Evolutionary conservation across 2,113 vertebrate species (phyloP).

Genomic region (Pipra filicauda): DNA sequence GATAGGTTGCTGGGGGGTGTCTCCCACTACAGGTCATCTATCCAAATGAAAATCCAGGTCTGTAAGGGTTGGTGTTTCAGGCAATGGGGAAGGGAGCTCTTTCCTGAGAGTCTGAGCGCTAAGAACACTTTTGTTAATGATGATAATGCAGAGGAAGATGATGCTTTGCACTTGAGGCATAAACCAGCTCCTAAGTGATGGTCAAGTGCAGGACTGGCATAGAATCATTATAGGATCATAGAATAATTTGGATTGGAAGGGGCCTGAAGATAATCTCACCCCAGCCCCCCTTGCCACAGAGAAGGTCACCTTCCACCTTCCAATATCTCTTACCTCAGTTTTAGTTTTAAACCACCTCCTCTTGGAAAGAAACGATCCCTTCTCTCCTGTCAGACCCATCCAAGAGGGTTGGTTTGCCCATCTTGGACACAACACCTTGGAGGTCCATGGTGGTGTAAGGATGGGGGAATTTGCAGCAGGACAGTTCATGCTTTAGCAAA

Average conservation of each 20-base stretch:
- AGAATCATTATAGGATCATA: not conserved
- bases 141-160: not conserved
- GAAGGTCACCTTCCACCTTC: not conserved
- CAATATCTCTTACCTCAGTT: not conserved
- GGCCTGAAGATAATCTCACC: not conserved
- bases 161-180: not conserved
- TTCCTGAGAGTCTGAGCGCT: fast-evolving
- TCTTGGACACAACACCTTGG: not conserved
- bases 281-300: not conserved
- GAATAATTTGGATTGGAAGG: not conserved
- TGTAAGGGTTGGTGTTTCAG: not conserved
- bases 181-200: not conserved
- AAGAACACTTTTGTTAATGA: fast-evolving
- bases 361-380: not conserved
- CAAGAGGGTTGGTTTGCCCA: not conserved
- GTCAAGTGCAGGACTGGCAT: not conserved
- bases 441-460: not conserved
- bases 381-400: not conserved
- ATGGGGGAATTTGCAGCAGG: not conserved
- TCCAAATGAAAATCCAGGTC: not conserved
- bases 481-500: not conserved
- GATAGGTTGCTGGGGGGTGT: not conserved
- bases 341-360: not conserved
- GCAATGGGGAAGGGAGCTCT: not conserved
- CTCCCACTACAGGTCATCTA: not conserved